Percentiles rank a stretch among this genome's conserved stretches.
Evolutionary conservation across 2,888 invertebrate species (phyloP).

Genomic region (Drosophila pseudotakahashii): DNA sequence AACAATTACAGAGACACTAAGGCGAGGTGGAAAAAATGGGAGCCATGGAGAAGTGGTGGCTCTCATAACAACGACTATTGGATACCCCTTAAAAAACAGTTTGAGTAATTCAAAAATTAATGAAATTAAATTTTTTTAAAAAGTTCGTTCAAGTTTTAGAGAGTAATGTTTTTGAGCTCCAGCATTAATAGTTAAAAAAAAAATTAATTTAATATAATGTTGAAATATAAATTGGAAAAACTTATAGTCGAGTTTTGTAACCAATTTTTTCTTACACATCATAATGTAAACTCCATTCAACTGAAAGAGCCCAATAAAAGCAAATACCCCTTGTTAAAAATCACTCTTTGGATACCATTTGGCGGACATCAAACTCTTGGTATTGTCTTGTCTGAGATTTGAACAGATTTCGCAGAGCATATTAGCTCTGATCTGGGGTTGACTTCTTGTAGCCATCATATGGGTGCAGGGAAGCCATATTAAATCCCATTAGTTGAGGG

Average conservation of each 20-base stretch:
- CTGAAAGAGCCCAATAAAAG: constrained; percentile 4
- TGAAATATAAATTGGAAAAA: no score
- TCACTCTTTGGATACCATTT: constrained; percentile 21
- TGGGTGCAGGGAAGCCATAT: constrained; percentile 42
- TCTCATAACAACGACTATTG: constrained; percentile 6
- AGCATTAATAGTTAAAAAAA: no score
- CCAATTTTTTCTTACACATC: neutral
- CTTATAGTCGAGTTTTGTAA: no score
- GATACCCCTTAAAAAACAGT: constrained; percentile 15
- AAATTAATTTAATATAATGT: no score
- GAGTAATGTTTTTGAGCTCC: no score
- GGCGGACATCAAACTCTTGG: constrained; percentile 34
- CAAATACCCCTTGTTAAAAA: constrained; percentile 12
- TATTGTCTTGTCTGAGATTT: constrained; percentile 65
- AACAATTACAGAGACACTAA: constrained; percentile 73
- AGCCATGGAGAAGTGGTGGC: neutral
- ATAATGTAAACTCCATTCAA: neutral
- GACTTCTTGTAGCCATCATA: constrained; percentile 46
- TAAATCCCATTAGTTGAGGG: constrained; percentile 67
- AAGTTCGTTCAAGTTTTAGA: no score
- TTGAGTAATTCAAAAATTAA: no score
- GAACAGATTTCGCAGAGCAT: constrained; percentile 33
- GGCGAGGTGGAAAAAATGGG: constrained; percentile 42
- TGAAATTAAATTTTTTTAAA: no score
- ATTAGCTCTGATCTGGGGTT: constrained; percentile 47